Evolutionary conservation across 2,797 vertebrate genomes (phyloP), one percentile per base, ranked within the genome.

Genomic region (Lagocephalus sceleratus): DNA sequence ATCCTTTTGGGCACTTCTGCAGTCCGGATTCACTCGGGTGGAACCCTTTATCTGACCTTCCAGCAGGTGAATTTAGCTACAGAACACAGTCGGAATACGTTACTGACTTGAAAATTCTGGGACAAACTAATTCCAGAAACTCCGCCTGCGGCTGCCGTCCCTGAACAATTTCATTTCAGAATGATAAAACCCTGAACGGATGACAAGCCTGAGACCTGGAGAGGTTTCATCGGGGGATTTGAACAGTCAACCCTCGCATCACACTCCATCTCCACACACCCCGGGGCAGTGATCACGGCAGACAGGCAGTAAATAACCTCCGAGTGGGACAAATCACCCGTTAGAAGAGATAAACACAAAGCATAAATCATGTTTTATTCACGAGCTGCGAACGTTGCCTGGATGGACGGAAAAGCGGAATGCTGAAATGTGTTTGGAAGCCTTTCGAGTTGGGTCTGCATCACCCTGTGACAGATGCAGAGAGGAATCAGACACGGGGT

Each of bases 321-420:
- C 17, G 57, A 62, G 32, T 6, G 23, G 53, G 41, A 57, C 40
- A 50, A 65, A 64, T 65, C 48, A 59, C 48, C 29, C 15, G 17
- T 26, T 43, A 57, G 50, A 67, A 46, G 19, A 66, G 56, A 66
- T 51, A 54, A 59, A 58, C 52, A 47, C 42, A 47, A 66, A 58
- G 11, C 14, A 12, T 51, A 22, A 42, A 26, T 60, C 25, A 22
- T 51, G 55, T 63, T 75, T 58, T 54, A 63, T 47, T 69, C 56
- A 66, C 21, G 40, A 17, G 8, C 20, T 40, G 5, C 20, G 43
- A 43, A 57, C 17, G 26, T 15, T 23, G 23, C 15, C 5, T 23
- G 9, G 7, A 5, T 51, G 47, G 22, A n/a, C 41, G 1, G 10
- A 45, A 58, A 1, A 17, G 14, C 41, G 32, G 2, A 50, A 54